These are phyloP conservation scores for Gavia stellata DNA, from an alignment of 2,113 vertebrate genomes.

Conservation along the genomic window DNA sequence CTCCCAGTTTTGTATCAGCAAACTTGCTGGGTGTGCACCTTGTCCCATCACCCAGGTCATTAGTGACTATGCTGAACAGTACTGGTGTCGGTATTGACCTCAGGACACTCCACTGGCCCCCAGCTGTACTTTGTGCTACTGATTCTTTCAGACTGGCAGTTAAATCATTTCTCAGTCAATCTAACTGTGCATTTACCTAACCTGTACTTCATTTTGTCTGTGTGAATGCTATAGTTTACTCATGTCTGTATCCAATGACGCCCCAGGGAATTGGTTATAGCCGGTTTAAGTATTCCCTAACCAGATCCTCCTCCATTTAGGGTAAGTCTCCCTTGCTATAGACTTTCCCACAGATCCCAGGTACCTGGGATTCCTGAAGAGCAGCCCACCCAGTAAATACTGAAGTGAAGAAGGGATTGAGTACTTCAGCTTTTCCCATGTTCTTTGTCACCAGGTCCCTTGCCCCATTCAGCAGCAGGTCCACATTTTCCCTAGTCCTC, in stretches of 20 bases:
- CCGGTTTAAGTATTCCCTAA: background rate
- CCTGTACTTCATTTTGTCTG: background rate
- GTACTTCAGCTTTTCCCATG: background rate
- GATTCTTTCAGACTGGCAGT: background rate
- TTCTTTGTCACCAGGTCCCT: background rate
- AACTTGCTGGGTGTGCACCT: background rate
- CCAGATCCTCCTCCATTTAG: background rate
- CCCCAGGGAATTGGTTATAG: background rate
- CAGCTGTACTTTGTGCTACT: background rate
- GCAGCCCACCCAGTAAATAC: background rate
- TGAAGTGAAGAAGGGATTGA: background rate
- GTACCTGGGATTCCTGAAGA: background rate
- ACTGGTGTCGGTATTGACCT: background rate
- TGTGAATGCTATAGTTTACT: background rate
- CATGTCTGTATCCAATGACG: accelerated
- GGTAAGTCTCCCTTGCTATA: background rate
- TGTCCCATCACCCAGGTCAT: background rate
- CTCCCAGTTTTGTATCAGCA: background rate
- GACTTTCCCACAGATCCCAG: background rate
- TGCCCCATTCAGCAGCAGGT: background rate
- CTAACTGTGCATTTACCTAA: background rate
- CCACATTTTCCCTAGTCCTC: background rate
- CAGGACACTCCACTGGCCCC: too few relatives aligned
- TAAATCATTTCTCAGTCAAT: background rate
- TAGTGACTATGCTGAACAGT: background rate